Base-by-base conservation (phyloP, 2,113 vertebrate species). In the Nannospalax galili region DNA sequence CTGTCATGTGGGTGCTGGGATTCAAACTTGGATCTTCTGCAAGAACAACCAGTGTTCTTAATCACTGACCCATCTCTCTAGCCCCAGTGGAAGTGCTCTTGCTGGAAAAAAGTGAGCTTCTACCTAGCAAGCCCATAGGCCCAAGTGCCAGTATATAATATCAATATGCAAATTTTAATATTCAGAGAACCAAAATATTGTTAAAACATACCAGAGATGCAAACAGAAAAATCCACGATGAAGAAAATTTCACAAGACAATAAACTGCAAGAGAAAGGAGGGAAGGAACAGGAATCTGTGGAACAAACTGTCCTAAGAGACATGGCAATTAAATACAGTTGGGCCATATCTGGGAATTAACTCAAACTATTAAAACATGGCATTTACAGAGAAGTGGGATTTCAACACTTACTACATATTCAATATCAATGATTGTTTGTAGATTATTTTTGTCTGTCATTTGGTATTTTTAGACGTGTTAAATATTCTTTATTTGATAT, bases 401-500 rank as follows among this genome's bases (percentile, higher is more conserved):
- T 80, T 32, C 89, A 80, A 89, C 14, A 64, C 28, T 69, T 73
- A 64, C 32, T 94, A 4, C 15, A 58, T 88, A 89, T 58, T 92
- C 26, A 5, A 37, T 42, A 73, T 60, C 72, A 90, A 87, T 7
- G 8, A 84, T 7, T 86, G n/a, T 64, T 93, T 40, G n/a, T n/a
- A n/a, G n/a, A n/a, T n/a, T n/a, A n/a, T n/a, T n/a, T n/a, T n/a
- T n/a, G n/a, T n/a, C n/a, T n/a, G n/a, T n/a, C n/a, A n/a, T n/a
- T n/a, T n/a, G n/a, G n/a, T n/a, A n/a, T n/a, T n/a, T n/a, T n/a
- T n/a, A n/a, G n/a, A 79, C 60, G 48, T 93, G 30, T 74, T 48
- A 15, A 11, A 7, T 52, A 52, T 52, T 93, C 52, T 94, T 95
- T 94, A 86, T 92, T 94, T 92, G 35, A 72, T 85, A 78, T 86